A percentile compares a stretch with the other conserved stretches of the same genome.
Conservation (phyloP, 2,797 vertebrate species). For the Microhierax caerulescens region DNA sequence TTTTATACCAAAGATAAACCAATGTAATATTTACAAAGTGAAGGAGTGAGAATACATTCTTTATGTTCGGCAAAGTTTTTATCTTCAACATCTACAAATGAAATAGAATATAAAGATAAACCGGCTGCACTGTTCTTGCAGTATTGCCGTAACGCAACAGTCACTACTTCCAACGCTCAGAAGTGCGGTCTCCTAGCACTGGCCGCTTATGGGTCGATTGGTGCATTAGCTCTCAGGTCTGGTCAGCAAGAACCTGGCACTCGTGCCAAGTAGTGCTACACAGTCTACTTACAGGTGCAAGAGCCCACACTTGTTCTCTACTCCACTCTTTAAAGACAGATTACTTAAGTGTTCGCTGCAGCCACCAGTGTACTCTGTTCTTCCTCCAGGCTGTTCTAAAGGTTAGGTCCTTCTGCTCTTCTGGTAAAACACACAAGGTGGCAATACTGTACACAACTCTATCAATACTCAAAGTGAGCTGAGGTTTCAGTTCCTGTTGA, state of each 20-base stretch:
- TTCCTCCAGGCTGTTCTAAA: not conserved
- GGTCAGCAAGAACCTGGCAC: not conserved
- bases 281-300: not conserved
- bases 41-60: not conserved
- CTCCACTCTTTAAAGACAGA: not conserved
- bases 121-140: not conserved
- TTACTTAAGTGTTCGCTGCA: not conserved
- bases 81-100: too few relatives aligned
- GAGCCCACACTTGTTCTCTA: not conserved
- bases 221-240: not conserved
- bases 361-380: not conserved
- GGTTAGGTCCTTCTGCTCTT: not conserved
- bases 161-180: not conserved
- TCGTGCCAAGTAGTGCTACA: not conserved
- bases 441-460: not conserved
- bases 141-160: not conserved
- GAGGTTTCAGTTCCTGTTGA: not conserved
- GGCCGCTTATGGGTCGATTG: fast-evolving
- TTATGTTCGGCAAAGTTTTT: too few relatives aligned
- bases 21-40: not conserved
- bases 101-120: not conserved
- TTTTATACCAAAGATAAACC: not conserved
- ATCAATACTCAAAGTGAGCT: not conserved
- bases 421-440: fast-evolving
- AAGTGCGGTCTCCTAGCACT: not conserved